Evolutionary conservation across 2,888 invertebrate species (phyloP).

Genomic region (Deilephila porcellus): DNA sequence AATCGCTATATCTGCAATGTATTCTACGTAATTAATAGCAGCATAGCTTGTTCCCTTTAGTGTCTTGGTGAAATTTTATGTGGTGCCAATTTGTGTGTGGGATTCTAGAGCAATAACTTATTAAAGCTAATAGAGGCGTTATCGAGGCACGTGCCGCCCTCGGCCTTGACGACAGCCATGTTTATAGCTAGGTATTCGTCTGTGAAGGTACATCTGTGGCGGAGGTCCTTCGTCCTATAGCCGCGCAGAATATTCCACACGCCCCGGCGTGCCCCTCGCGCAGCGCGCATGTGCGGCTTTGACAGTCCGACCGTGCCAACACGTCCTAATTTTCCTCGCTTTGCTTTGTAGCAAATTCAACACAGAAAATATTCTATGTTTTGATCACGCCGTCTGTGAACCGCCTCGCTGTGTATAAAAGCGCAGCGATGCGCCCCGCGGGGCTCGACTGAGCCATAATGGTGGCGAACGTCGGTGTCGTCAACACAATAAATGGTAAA

Average conservation of each 20-base stretch:
- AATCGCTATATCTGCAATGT: neutral
- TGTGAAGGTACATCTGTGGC: conserved; percentile 52
- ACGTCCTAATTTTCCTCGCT: conserved; percentile 66
- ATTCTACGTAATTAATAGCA: neutral
- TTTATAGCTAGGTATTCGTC: conserved; percentile 40
- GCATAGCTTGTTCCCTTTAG: neutral
- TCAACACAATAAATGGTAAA: conserved; percentile 78
- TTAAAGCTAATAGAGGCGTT: neutral
- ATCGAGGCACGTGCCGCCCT: conserved; percentile 63
- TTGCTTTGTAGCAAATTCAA: conserved; percentile 55
- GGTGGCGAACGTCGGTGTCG: conserved; percentile 77
- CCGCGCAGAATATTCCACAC: conserved; percentile 65
- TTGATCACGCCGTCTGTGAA: conserved; percentile 28
- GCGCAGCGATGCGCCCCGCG: conserved; percentile 53
- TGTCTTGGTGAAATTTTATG: neutral
- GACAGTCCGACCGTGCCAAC: conserved; percentile 72
- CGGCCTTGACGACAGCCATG: conserved; percentile 68
- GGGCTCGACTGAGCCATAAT: conserved; percentile 63
- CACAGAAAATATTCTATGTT: conserved; percentile 38
- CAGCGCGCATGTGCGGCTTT: conserved; percentile 71
- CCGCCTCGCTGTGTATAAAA: conserved; percentile 22
- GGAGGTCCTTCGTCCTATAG: conserved; percentile 71
- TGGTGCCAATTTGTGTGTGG: neutral
- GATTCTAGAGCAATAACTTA: neutral
- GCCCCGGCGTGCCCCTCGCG: conserved; percentile 73